These are phyloP conservation scores for Phainopepla nitens DNA, from an alignment of 2,113 vertebrate species.

Conservation along the genomic window DNA sequence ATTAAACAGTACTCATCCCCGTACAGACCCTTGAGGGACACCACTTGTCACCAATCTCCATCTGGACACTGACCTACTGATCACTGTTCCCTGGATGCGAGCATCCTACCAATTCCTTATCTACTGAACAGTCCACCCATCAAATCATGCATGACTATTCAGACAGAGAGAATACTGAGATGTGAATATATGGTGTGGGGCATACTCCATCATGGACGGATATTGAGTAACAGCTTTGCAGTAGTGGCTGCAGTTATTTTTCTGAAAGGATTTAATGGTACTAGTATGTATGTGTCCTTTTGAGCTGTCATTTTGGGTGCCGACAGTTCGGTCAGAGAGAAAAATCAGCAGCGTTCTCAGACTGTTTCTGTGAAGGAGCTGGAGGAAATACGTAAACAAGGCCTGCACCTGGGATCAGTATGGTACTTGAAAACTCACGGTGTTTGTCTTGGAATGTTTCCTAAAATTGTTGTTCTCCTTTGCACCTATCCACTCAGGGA, in stretches of 20 bases:
- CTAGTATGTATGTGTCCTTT: background rate
- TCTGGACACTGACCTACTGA: background rate
- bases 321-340: too few relatives aligned
- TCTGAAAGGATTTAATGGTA: background rate
- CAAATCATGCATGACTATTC: background rate
- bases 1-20: rapidly evolving
- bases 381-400: too few relatives aligned
- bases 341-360: too few relatives aligned
- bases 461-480: too few relatives aligned
- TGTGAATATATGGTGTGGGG: background rate
- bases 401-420: too few relatives aligned
- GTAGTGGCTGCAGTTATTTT: background rate
- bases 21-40: background rate
- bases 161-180: background rate
- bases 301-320: too few relatives aligned
- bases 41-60: background rate
- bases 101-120: background rate
- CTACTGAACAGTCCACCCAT: background rate
- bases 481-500: too few relatives aligned
- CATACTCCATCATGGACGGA: background rate
- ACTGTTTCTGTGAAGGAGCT: too few relatives aligned
- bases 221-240: background rate
- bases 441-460: too few relatives aligned
- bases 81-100: background rate
- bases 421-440: too few relatives aligned